Evolutionary conservation across 2,797 vertebrate genomes (phyloP), one percentile per base, ranked within the genome.

Genomic region (Eurystomus glaucurus): DNA sequence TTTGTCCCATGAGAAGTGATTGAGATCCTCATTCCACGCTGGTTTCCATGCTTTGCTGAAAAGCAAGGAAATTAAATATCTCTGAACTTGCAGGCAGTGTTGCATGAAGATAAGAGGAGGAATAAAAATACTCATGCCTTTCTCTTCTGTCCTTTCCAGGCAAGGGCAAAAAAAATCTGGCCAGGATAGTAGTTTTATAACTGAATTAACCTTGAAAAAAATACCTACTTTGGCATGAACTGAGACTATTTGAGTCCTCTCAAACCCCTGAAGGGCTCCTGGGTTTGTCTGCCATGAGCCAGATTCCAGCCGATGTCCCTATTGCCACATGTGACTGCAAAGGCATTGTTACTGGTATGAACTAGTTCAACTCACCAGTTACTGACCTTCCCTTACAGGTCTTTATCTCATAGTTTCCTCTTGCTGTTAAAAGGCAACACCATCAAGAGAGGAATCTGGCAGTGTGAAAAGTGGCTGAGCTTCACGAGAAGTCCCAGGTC

Each of bases 191-290:
- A 69, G 12, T 43, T 74, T 80, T 70, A 22, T 23, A 74, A 62
- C 22, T 70, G 22, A 88, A 77, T 46, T 83, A 82, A 77, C 28
- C 26, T 77, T 77, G 23, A 48, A 85, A 90, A 85, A 60, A 43
- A 1, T 0, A 14, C 19, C 19, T 43, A 17, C 6, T 31, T 80
- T 66, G 69, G 41, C 21, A 35, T 54, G 9, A 74, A 43, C 22
- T 70, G n/a, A 72, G 50, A 16, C 15, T 82, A 18, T 55, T 25
- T 54, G 51, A 70, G 29, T 16, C 62, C 37, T 74, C 14, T 50
- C 8, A 74, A 48, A 66, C 10, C 41, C 55, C 8, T 2, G 1
- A 51, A 66, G 25, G 8, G 7, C 48, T 90, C 21, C 29, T 28
- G 51, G 11, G 16, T 65, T 90, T 77, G 51, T 16, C 26, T 88